Conservation (phyloP, 2,888 invertebrate genomes). For the Hyposoter dolosus region DNA sequence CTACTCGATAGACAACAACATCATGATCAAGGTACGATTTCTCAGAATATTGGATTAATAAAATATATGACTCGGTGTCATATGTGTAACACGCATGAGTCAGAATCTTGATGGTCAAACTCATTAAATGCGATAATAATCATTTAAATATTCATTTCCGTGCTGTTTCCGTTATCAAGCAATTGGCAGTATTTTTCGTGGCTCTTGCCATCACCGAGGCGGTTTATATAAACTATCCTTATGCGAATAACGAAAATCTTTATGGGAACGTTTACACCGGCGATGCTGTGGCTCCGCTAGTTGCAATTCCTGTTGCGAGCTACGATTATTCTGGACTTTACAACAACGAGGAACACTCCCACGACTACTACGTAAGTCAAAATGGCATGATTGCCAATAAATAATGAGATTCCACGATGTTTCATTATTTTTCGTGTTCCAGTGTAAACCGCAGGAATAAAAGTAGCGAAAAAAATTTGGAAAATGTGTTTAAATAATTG, state of each 20-base stretch:
- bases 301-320: conserved; percentile 61
- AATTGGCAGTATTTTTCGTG: conserved; percentile 66
- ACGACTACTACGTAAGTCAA: conserved; percentile 76
- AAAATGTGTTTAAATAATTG: background rate
- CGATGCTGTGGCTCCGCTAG: conserved; percentile 56
- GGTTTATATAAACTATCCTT: conserved; percentile 71
- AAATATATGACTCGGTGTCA: conserved; percentile 28
- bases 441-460: background rate
- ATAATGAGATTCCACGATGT: background rate
- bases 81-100: conserved; percentile 3
- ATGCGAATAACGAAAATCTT: conserved; percentile 49
- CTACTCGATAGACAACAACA: conserved; percentile 54
- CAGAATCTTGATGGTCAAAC: background rate
- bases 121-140: background rate
- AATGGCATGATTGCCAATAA: background rate
- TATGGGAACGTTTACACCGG: conserved; percentile 52
- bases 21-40: conserved; percentile 64
- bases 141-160: background rate
- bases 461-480: background rate
- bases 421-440: background rate
- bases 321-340: conserved; percentile 68
- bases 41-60: background rate
- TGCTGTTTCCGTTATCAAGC: conserved; percentile 47
- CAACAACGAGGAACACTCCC: conserved; percentile 67
- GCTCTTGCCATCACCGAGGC: conserved; percentile 71